Base-by-base conservation (phyloP, 1,140 invertebrate genomes). In the Chymomyza costata region DNA sequence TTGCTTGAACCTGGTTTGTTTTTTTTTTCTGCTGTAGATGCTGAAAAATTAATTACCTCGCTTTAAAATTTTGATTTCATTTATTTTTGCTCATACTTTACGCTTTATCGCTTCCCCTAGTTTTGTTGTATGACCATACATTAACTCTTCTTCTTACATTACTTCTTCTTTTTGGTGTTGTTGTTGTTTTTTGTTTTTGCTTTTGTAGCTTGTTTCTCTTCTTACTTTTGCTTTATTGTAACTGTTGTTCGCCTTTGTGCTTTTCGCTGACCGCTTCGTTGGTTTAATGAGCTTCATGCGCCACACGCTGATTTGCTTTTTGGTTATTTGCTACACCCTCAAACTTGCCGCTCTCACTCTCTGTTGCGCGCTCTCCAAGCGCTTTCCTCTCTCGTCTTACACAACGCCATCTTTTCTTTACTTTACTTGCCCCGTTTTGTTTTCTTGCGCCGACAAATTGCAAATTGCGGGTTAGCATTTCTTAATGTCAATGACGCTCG, bases 201-300 rank as follows among this genome's bases (percentile, higher is more conserved):
- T 15, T 16, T 14, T 28, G 13, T 5, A 18, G 15, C n/a, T 44
- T 31, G 6, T 40, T 41, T 8, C n/a, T 50, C 34, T 50, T 15
- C 32, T 21, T 25, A 25, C 21, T 25, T 3, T 25, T 25, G 8
- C 21, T 41, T 60, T 58, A n/a, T n/a, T n/a, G n/a, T n/a, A n/a
- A n/a, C n/a, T n/a, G 59, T 52, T 43, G 62, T 63, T 54, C 59
- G 59, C 62, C 59, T 63, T 63, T n/a, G n/a, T n/a, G n/a, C n/a
- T n/a, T n/a, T n/a, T n/a, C n/a, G n/a, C n/a, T n/a, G n/a, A n/a
- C n/a, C 59, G 50, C 64, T 64, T 64, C 49, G 39, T 51, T 56
- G 60, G 56, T 65, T 65, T 65, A 65, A 65, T 65, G 62, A 65
- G 62, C 62, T 65, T 58, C 62, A 65, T 65, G 62, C 61, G 61